Evolutionary conservation across 1,140 invertebrate genomes (phyloP).

Genomic region (Magallana angulata): DNA sequence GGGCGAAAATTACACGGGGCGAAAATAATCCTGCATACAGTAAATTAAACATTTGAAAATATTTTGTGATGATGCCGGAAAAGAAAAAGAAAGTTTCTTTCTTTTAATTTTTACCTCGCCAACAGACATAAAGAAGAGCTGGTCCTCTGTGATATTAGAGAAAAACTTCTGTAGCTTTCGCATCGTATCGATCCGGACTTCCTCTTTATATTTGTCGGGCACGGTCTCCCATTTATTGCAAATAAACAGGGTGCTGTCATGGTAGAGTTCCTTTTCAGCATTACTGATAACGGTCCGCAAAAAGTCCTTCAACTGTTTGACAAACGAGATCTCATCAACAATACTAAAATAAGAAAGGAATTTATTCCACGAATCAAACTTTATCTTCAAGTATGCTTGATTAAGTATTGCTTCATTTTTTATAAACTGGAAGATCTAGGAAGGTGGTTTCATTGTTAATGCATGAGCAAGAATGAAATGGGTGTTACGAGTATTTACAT

Average conservation of each 20-base stretch:
- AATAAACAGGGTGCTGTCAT: constrained; percentile 69
- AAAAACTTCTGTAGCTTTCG: constrained; percentile 63
- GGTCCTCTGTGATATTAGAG: constrained; percentile 56
- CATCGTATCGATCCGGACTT: constrained; percentile 58
- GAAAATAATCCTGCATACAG: too few species aligned
- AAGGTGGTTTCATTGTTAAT: too few species aligned
- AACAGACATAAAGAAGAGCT: constrained; percentile 66
- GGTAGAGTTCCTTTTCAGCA: constrained; percentile 63
- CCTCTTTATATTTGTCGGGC: constrained; percentile 46
- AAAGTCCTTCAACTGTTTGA: constrained; percentile 61
- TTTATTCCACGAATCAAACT: too few species aligned
- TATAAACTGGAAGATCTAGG: too few species aligned
- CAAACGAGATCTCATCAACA: neutral
- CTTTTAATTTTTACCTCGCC: constrained; percentile 52
- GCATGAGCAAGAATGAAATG: too few species aligned
- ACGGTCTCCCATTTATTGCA: constrained; percentile 75
- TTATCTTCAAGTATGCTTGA: too few species aligned
- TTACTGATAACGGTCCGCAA: constrained; percentile 57
- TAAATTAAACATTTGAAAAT: too few species aligned
- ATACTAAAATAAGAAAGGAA: neutral
- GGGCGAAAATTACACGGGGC: too few species aligned
- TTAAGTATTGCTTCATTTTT: too few species aligned
- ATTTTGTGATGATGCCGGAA: too few species aligned
- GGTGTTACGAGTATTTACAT: too few species aligned
- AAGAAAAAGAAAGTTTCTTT: too few species aligned